phyloP scores from a whole-genome alignment of 1,140 invertebrate genomes.

The Bombus soroeensis region DNA sequence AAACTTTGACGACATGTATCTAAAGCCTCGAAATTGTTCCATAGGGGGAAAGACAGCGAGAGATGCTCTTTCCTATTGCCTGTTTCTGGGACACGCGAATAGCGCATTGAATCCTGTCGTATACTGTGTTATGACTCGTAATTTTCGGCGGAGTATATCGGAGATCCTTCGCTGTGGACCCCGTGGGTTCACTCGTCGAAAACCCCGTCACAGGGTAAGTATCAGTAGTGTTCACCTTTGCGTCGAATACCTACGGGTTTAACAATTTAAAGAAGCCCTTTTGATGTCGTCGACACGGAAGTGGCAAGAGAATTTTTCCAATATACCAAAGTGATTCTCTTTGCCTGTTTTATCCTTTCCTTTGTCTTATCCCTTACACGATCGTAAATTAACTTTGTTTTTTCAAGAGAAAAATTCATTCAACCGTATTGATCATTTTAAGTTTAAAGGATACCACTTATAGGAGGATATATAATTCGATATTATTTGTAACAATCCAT shows the following conservation, averaged over 20 bases:
- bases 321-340: not conserved
- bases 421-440: not conserved
- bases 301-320: not conserved
- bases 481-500: not conserved
- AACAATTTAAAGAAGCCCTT: not conserved
- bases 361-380: not conserved
- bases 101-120: constrained; percentile 94
- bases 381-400: not conserved
- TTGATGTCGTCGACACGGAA: not conserved
- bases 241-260: not conserved
- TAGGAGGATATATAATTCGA: not conserved
- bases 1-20: not conserved
- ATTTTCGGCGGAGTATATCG: constrained; percentile 89
- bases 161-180: constrained; percentile 84
- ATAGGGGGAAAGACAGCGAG: constrained; percentile 61
- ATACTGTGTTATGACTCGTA: constrained; percentile 94
- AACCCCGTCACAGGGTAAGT: constrained; percentile 64
- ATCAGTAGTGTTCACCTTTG: not conserved
- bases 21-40: constrained; percentile 47
- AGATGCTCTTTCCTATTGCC: constrained; percentile 79
- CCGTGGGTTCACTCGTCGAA: constrained; percentile 31
- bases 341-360: not conserved
- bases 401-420: not conserved
- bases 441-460: not conserved
- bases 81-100: constrained; percentile 88